These are phyloP conservation scores for Ceratitis capitata DNA, from an alignment of 1,140 invertebrate genomes.

Conservation along the genomic window DNA sequence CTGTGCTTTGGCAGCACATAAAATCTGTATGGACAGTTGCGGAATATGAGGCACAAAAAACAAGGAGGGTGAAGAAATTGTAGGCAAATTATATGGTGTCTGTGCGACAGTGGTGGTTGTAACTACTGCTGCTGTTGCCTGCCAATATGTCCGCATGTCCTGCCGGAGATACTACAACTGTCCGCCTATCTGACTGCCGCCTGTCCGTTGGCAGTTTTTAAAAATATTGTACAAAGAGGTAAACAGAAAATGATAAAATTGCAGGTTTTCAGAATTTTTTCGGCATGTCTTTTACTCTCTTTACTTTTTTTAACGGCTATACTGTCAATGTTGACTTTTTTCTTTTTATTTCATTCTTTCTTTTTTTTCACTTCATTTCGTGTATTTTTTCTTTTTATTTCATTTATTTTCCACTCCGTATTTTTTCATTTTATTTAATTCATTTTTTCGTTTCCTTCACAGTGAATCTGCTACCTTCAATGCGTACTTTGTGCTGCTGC, in stretches of 20 bases:
- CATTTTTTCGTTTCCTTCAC: too few relatives aligned
- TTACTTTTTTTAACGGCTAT: background rate
- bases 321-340: background rate
- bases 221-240: background rate
- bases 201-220: background rate
- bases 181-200: conserved; percentile 25
- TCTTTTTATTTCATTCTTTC: background rate
- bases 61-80: background rate
- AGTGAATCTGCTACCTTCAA: too few relatives aligned
- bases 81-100: conserved; percentile 5
- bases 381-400: too few relatives aligned
- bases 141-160: conserved; percentile 32
- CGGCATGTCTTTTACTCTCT: background rate
- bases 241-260: conserved; percentile 1
- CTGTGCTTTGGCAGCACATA: background rate
- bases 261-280: conserved; percentile 17
- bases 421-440: too few relatives aligned
- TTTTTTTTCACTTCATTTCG: background rate
- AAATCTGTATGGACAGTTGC: background rate
- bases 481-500: too few relatives aligned
- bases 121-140: background rate
- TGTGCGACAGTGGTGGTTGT: too few relatives aligned
- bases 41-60: background rate
- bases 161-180: background rate
- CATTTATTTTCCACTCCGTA: too few relatives aligned